Conservation (phyloP, 2,888 invertebrate species). For the Trichopoda pennipes region DNA sequence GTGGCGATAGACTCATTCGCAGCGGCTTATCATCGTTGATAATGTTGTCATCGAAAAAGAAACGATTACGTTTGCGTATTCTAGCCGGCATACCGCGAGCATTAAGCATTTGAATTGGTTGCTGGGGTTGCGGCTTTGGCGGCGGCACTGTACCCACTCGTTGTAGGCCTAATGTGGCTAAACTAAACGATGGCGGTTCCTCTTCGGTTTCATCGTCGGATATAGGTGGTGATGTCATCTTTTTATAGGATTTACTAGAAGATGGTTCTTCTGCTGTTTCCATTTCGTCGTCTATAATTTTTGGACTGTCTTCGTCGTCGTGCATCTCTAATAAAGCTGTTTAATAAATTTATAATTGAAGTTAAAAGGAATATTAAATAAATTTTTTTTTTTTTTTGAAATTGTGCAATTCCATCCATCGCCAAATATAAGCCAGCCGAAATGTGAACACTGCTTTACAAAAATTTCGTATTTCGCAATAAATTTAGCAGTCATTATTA, state of each 20-base stretch:
- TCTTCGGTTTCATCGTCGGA: constrained; percentile 85
- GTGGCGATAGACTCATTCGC: constrained; percentile 82
- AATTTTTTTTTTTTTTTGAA: neutral
- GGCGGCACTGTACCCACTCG: constrained; percentile 89
- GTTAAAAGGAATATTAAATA: neutral
- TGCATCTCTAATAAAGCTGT: constrained; percentile 40
- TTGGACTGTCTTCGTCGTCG: constrained; percentile 60
- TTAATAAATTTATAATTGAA: neutral
- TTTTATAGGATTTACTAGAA: constrained; percentile 47
- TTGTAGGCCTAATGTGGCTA: constrained; percentile 90
- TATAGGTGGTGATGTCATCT: constrained; percentile 63
- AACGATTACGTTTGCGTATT: constrained; percentile 92
- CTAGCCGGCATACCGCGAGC: constrained; percentile 94
- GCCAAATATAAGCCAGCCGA: no score
- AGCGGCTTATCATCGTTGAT: constrained; percentile 90
- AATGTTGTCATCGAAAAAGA: constrained; percentile 94
- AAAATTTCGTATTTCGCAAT: no score
- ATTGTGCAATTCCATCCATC: constrained; percentile 27
- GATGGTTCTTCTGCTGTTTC: neutral
- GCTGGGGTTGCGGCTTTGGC: constrained; percentile 85
- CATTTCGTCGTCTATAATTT: constrained; percentile 25
- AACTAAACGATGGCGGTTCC: constrained; percentile 87
- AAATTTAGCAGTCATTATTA: no score
- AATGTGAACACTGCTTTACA: no score
- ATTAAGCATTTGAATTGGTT: constrained; percentile 90